phyloP scores from a whole-genome alignment of 2,888 invertebrate species.

The Deilephila elpenor region DNA sequence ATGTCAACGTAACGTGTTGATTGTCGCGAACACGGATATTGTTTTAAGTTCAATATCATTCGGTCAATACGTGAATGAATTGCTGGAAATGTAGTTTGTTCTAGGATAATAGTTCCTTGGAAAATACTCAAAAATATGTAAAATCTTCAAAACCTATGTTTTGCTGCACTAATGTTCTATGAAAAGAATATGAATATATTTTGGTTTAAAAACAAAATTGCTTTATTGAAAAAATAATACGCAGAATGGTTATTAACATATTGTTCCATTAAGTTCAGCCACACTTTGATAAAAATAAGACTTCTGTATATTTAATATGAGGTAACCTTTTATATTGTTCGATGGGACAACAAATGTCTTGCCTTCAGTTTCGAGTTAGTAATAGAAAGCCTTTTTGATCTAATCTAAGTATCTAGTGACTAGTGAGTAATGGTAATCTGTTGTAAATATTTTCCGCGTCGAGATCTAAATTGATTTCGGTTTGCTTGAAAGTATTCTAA shows the following conservation, averaged over 20 bases:
- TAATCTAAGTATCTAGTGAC: not conserved
- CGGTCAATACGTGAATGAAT: not conserved
- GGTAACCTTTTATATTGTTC: not conserved
- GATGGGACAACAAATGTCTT: not conserved
- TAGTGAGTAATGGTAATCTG: not conserved
- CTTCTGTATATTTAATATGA: not conserved
- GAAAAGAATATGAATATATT: no score
- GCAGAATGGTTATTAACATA: no score
- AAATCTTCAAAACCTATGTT: no score
- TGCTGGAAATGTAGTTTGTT: not conserved
- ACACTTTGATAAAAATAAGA: not conserved
- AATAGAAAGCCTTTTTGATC: no score
- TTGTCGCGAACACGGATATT: conserved; percentile 1
- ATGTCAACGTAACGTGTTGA: not conserved
- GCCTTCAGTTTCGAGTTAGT: not conserved
- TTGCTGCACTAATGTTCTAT: no score
- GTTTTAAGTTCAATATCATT: not conserved
- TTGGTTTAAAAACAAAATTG: no score
- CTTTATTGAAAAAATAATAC: no score
- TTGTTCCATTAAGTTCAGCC: no score
- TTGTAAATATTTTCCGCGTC: not conserved
- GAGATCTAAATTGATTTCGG: not conserved
- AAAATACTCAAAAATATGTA: no score
- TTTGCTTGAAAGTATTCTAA: not conserved
- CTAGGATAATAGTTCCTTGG: not conserved